Evolutionary conservation across 2,888 invertebrate genomes (phyloP), one percentile per base, ranked within the genome.

Genomic region (Chrysotoxum bicinctum): DNA sequence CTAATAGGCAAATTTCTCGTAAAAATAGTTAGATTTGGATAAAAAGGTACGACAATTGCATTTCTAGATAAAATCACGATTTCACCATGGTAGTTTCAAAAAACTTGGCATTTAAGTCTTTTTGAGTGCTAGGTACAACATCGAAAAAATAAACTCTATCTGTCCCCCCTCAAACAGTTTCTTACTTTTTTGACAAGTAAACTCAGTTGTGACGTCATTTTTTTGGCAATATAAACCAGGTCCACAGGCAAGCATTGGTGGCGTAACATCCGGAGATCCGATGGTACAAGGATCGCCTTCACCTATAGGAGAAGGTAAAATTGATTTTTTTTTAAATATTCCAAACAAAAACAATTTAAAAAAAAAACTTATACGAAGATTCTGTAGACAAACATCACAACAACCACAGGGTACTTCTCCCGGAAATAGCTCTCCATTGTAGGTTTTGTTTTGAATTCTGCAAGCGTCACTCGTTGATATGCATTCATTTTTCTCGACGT

Each of bases 401-500:
- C 95, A 95, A 89, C 94, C 95, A 89, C 95, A 95, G 0, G 93
- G 89, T 0, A 93, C 94, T 0, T 94, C 93, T 0, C 94, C 94
- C 0, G 93, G 93, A 83, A 95, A 89, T 87, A 90, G 90, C 37
- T 94, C 77, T 0, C 95, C 95, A 40, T 91, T 91, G 88, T 93
- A 93, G 0, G 94, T 94, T 0, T 92, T 91, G 88, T 94, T 94
- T 90, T 94, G 94, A 85, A 92, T 92, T 14, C 88, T 68, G 88
- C 94, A 94, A 30, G 93, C 91, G 0, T 88, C 88, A 0, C 93
- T 90, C 0, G 93, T 84, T 0, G 90, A 5, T 0, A 91, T 30
- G 87, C 94, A 94, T 9, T 92, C 92, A 0, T 89, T 87, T 30
- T 87, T 80, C 52, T 88, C 87, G 2, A 89, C 64, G 74, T 89